Conservation (phyloP, 2,888 invertebrate species). For the Belgica antarctica region DNA sequence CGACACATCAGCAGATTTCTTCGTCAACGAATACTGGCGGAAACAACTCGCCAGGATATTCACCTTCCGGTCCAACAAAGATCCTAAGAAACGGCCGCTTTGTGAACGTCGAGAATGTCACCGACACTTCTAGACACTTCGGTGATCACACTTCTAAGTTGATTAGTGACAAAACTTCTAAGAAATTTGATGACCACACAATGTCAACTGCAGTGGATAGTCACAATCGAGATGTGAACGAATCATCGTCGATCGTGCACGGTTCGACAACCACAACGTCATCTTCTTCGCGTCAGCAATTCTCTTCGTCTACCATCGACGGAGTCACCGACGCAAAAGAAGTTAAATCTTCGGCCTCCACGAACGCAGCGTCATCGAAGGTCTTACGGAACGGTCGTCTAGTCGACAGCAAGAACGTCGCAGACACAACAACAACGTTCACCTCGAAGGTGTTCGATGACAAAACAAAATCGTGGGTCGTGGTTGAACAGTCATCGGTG, state of each 20-base stretch:
- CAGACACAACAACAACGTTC: conserved; percentile 46
- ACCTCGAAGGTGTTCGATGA: conserved; percentile 47
- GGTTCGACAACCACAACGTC: conserved; percentile 1
- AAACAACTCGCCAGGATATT: no score
- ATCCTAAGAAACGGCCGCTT: no score
- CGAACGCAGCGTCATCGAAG: conserved; percentile 32
- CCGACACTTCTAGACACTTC: no score
- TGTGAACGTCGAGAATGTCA: no score
- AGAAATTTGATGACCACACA: neutral
- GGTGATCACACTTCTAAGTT: no score
- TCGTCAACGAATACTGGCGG: no score
- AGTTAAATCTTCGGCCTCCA: neutral
- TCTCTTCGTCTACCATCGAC: conserved; percentile 36
- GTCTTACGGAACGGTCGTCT: neutral
- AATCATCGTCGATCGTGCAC: neutral
- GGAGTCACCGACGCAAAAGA: conserved; percentile 9
- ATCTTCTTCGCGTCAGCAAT: conserved; percentile 35
- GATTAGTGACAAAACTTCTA: neutral
- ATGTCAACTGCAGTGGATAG: neutral
- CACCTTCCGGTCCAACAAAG: no score
- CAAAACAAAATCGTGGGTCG: conserved; percentile 47
- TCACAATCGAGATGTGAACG: neutral
- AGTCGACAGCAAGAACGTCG: conserved; percentile 42
- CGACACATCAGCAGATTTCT: no score
- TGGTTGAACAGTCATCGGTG: conserved; percentile 46